Evolutionary conservation across 2,797 vertebrate genomes (phyloP).

Genomic region (Gallinago stenura): DNA sequence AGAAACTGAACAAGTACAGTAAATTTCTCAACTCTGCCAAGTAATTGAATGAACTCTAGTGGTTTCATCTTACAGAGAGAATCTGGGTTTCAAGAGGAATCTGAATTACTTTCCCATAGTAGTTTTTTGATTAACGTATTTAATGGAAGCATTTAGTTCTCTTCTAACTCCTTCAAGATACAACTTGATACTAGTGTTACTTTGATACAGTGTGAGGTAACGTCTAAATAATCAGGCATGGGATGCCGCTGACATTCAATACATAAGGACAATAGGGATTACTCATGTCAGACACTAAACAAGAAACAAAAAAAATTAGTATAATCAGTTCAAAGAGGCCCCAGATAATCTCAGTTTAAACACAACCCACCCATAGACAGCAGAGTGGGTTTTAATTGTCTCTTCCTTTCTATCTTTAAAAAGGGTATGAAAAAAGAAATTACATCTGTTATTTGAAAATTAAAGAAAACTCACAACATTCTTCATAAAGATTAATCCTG

Average conservation of each 20-base stretch:
- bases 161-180: not conserved
- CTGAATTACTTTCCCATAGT: not conserved
- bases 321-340: not conserved
- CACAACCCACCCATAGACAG: not conserved
- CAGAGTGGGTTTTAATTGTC: not conserved
- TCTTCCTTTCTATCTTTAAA: not conserved
- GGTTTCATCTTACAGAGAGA: not conserved
- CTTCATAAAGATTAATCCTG: not conserved
- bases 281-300: not conserved
- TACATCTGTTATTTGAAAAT: not conserved
- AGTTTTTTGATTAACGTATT: not conserved
- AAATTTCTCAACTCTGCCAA: conserved; percentile 3
- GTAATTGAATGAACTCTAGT: not conserved
- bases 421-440: not conserved
- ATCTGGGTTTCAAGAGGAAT: not conserved
- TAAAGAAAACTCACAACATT: not conserved
- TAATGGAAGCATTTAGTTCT: not conserved
- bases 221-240: not conserved
- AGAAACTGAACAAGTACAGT: not conserved
- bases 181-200: not conserved
- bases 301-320: not conserved
- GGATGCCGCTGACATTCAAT: not conserved
- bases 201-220: not conserved
- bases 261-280: not conserved
- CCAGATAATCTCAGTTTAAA: not conserved